Percentiles rank a stretch among this genome's conserved stretches.
Evolutionary conservation across 2,888 invertebrate species (phyloP).

Genomic region (Mesodorylaimus sp.): DNA sequence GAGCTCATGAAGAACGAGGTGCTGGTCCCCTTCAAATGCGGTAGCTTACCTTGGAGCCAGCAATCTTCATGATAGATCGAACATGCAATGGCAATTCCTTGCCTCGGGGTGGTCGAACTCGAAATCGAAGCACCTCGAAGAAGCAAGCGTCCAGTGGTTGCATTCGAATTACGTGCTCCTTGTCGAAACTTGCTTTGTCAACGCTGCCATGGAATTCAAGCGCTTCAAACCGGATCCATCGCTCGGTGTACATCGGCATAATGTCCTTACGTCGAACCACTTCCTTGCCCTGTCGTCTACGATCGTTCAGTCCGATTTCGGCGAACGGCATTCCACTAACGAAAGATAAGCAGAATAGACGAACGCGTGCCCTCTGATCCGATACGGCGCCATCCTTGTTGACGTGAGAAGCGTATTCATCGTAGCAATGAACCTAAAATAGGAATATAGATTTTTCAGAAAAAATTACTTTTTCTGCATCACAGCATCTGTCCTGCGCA

Average conservation of each 20-base stretch:
- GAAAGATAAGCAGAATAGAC: conserved; percentile 87
- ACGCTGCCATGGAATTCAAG: conserved; percentile 89
- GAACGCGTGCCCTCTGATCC: conserved; percentile 78
- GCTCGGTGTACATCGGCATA: conserved; percentile 91
- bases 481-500: neutral
- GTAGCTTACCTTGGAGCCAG: conserved; percentile 24
- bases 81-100: conserved; percentile 87
- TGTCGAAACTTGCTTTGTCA: conserved; percentile 59
- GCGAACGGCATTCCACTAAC: conserved; percentile 88
- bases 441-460: neutral
- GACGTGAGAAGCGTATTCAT: conserved; percentile 27
- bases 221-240: conserved; percentile 90
- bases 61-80: conserved; percentile 47
- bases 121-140: conserved; percentile 84
- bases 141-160: conserved; percentile 94
- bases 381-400: conserved; percentile 57
- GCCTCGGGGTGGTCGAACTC: conserved; percentile 81
- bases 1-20: too few relatives aligned
- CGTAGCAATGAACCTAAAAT: conserved; percentile 26
- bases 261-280: conserved; percentile 97
- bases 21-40: too few relatives aligned
- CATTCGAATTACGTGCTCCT: conserved; percentile 39
- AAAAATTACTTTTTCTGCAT: neutral
- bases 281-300: conserved; percentile 81
- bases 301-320: conserved; percentile 90